Evolutionary conservation across 2,113 vertebrate species (phyloP).

Genomic region (Rattus rattus): DNA sequence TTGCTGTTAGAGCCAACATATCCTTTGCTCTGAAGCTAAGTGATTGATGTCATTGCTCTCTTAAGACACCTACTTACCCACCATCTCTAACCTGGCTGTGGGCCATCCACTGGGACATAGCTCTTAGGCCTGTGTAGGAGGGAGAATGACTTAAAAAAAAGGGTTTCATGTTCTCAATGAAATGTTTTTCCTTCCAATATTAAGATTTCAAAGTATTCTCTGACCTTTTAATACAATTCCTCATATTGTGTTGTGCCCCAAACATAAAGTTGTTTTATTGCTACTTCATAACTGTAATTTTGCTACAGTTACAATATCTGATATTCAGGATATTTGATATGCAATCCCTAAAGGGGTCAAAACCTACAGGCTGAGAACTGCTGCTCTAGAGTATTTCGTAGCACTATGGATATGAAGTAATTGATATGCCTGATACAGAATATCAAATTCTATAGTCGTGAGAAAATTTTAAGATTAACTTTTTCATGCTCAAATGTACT

Average conservation of each 20-base stretch:
- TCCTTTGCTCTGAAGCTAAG: slow-evolving; percentile 15
- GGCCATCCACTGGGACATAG: not conserved
- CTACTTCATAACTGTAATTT: not conserved
- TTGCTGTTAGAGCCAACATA: slow-evolving; percentile 66
- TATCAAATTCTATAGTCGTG: not conserved
- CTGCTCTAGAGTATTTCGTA: not conserved
- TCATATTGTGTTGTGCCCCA: not conserved
- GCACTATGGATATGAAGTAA: not conserved
- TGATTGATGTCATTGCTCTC: slow-evolving; percentile 16
- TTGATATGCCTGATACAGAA: not conserved
- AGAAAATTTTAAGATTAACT: not conserved
- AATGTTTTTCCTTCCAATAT: not conserved
- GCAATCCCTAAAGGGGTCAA: not conserved
- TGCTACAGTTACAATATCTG: not conserved
- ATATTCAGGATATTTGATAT: not conserved
- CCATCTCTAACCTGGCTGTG: slow-evolving; percentile 9
- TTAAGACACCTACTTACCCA: not conserved
- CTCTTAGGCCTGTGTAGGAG: not conserved
- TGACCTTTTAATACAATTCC: not conserved
- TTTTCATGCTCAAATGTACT: not conserved
- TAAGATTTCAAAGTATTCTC: slow-evolving; percentile 17
- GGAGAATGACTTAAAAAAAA: slow-evolving; percentile 36
- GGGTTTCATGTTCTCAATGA: not conserved
- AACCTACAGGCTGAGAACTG: no score
- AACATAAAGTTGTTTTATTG: not conserved